phyloP scores from a whole-genome alignment of 2,888 invertebrate species.

The Orthonevra nobilis region DNA sequence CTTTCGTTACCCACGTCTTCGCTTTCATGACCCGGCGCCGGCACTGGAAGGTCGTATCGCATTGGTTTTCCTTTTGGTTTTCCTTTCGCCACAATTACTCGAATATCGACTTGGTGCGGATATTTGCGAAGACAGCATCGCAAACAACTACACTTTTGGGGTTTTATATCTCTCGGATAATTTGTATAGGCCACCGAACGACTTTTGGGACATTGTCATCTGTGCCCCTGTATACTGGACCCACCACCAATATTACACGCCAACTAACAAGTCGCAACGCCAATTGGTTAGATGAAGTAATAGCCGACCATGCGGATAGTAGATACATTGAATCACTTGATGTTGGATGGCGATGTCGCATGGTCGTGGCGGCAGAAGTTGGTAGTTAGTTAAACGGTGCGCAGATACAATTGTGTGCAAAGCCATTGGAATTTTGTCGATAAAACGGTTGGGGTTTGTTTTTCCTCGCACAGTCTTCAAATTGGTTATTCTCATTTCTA shows the following conservation, averaged over 20 bases:
- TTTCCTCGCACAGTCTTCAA: constrained; percentile 1
- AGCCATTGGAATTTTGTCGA: too few relatives aligned
- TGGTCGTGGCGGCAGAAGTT: constrained; percentile 14
- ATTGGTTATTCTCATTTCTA: constrained; percentile 37
- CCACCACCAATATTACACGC: constrained; percentile 42
- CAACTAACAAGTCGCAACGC: constrained; percentile 43
- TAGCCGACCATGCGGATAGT: constrained; percentile 34
- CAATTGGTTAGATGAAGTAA: constrained; percentile 50
- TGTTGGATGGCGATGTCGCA: constrained; percentile 20
- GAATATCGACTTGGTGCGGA: not conserved
- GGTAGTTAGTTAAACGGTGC: constrained; percentile 1
- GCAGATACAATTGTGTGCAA: too few relatives aligned
- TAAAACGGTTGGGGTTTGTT: constrained; percentile 13
- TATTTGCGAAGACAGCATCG: constrained; percentile 6
- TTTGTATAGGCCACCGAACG: constrained; percentile 44
- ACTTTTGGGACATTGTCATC: constrained; percentile 28
- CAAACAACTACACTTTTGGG: not conserved
- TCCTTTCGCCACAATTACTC: constrained; percentile 9
- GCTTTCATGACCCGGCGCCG: constrained; percentile 22
- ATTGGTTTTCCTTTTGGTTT: constrained; percentile 14
- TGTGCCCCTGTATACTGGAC: constrained; percentile 24
- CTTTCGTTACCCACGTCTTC: not conserved
- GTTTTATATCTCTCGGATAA: constrained; percentile 35
- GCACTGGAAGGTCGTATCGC: constrained; percentile 30
- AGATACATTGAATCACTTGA: constrained; percentile 25